phyloP scores from a whole-genome alignment of 2,888 invertebrate species.

The Imbricaverruca yamaguchii region DNA sequence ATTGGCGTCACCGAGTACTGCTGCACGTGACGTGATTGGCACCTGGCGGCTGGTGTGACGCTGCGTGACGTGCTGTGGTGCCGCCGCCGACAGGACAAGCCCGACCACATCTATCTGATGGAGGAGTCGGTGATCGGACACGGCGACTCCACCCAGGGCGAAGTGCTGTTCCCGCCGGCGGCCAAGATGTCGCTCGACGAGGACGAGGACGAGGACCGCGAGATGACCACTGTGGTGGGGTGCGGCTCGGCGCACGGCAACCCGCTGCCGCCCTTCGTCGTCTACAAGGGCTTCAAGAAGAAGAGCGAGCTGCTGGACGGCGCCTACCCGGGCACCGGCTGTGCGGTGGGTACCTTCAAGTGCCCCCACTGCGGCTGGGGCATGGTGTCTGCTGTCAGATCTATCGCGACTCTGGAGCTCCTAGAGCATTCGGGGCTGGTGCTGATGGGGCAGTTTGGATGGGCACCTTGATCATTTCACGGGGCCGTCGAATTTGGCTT shows the following conservation, averaged over 20 bases:
- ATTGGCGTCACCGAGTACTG: too few relatives aligned
- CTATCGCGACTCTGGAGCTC: too few relatives aligned
- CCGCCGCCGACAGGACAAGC: constrained; percentile 4
- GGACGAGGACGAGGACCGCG: constrained; percentile 21
- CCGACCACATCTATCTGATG: constrained; percentile 20
- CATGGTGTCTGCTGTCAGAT: too few relatives aligned
- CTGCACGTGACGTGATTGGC: too few relatives aligned
- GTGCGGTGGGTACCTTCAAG: background rate
- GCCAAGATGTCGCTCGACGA: constrained; percentile 20
- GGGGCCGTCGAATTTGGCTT: too few relatives aligned
- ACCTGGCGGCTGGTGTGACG: too few relatives aligned
- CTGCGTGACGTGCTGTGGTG: background rate
- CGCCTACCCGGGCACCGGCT: constrained; percentile 16
- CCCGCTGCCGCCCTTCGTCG: constrained; percentile 15
- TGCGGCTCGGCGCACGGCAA: constrained; percentile 19
- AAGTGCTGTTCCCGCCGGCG: constrained; percentile 22
- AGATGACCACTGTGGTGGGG: constrained; percentile 21
- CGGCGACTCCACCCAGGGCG: constrained; percentile 20
- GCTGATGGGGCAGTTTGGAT: too few relatives aligned
- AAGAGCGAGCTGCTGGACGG: constrained; percentile 19
- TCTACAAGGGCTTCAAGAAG: constrained; percentile 22
- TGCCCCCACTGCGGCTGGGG: too few relatives aligned
- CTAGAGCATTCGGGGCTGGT: too few relatives aligned
- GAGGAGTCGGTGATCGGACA: constrained; percentile 21
- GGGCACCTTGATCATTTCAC: too few relatives aligned